These are phyloP conservation scores for Drosophila persimilis DNA, from an alignment of 1,140 invertebrate species.

Conservation along the genomic window DNA sequence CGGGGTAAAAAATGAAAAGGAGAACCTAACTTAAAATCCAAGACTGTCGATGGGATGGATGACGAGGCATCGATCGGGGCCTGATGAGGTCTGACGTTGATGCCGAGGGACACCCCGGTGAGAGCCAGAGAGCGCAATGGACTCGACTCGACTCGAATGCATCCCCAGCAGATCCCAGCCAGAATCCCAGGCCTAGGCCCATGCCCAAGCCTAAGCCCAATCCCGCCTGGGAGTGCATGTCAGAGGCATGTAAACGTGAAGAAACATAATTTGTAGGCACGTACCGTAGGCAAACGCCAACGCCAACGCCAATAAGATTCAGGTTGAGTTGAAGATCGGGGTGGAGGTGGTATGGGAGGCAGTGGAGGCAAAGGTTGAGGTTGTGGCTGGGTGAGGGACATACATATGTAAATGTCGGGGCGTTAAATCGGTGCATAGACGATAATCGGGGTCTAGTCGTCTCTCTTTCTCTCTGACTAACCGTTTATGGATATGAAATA, in stretches of 20 bases:
- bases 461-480: conserved; percentile 29
- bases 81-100: conserved; percentile 66
- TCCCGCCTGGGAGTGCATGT: conserved; percentile 68
- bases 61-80: conserved; percentile 62
- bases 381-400: conserved; percentile 15
- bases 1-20: conserved; percentile 44
- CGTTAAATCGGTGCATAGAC: conserved; percentile 79
- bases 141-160: conserved; percentile 21
- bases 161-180: conserved; percentile 33
- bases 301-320: conserved; percentile 72
- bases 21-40: conserved; percentile 46
- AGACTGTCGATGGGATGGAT: conserved; percentile 67
- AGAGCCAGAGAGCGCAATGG: conserved; percentile 37
- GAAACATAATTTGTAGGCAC: conserved; percentile 80
- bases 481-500: conserved; percentile 78
- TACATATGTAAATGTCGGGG: conserved; percentile 80
- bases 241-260: conserved; percentile 80
- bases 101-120: conserved; percentile 74
- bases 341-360: background rate
- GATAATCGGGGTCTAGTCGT: conserved; percentile 5
- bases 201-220: conserved; percentile 24
- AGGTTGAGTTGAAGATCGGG: conserved; percentile 41
- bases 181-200: conserved; percentile 25
- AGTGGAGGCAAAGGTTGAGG: background rate
- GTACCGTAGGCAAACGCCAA: conserved; percentile 56